Base-by-base conservation (phyloP, 1,140 invertebrate species). In the Drosophila nebulosa region DNA sequence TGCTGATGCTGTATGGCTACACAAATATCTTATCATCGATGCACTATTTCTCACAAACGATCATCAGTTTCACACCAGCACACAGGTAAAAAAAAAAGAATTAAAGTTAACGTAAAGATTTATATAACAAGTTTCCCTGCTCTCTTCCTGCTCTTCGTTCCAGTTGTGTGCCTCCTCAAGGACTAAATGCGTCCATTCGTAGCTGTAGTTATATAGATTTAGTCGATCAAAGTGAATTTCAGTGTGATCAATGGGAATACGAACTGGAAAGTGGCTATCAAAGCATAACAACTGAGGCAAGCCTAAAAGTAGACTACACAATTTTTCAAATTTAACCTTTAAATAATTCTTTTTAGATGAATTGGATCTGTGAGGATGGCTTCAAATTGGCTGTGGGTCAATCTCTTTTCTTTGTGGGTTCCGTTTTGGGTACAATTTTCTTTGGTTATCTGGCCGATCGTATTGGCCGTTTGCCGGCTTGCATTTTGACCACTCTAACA, bases 341-440 rank as follows among this genome's bases (percentile, higher is more conserved):
- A 76, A 36, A 22, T 36, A 63, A 64, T 61, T 73, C 67, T 46
- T 62, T 18, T 7, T 75, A 94, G 94, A 79, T 93, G n/a, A 83
- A 93, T 66, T 95, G 94, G 94, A 92, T 94, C 4, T 94, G 94
- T 70, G 89, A 92, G 0, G 90, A 94, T 35, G 90, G 91, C 59
- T 94, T 93, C 92, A 92, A 92, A 74, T 84, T 93, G 36, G 92
- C 92, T 4, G 74, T 94, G 12, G 93, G 93, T 2, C 94, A 94
- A 86, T 93, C 94, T 1, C 89, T 94, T 27, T 95, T 94, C 89
- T 94, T 94, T 74, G 79, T 93, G 10, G 94, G 94, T 5, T 93
- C 93, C 4, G 92, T 93, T 0, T 36, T 94, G 12, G 94, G 94
- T 9, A 93, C 93, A 10, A 79, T 94, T 12, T 71, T 92, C 27